Evolutionary conservation across 1,140 invertebrate genomes (phyloP), one percentile per base, ranked within the genome.

Genomic region (Leptestheria dahalacensis): DNA sequence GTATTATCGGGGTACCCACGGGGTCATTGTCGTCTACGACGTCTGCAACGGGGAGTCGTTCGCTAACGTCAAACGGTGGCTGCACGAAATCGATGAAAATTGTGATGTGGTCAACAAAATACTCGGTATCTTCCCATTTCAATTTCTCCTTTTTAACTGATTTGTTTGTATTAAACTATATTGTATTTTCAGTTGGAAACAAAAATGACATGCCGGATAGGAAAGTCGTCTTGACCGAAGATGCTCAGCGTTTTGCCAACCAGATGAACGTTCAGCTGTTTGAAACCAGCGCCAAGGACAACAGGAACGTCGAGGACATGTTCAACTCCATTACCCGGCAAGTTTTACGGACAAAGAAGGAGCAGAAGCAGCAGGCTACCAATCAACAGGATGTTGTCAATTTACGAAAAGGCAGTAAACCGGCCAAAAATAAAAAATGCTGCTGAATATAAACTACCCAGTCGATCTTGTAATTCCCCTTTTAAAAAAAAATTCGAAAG

Each of bases 81-180:
- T 97, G 29, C 91, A 97, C 70, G 96, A 99, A 79, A 99, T 99
- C 66, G 94, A 98, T 69, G 90, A 97, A 70, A 98, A 99, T 77
- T 99, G 96, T 82, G 95, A 99, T 79, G 87, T 94, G 68, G 95
- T 99, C 58, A 97, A 97, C 78, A 92, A 91, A 82, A 92, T 98
- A 76, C 80, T 99, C 79, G 91, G 89, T 91, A 73, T 76, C 73
- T 71, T 57, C n/a, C n/a, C n/a, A n/a, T n/a, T n/a, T n/a, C n/a
- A n/a, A n/a, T n/a, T n/a, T n/a, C n/a, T n/a, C n/a, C n/a, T n/a
- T n/a, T n/a, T n/a, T n/a, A n/a, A n/a, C n/a, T n/a, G n/a, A n/a
- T n/a, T n/a, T n/a, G n/a, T n/a, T n/a, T n/a, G n/a, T n/a, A n/a
- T n/a, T n/a, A 10, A 48, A 50, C 24, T 62, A 62, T 57, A 64